A percentile compares a stretch with the other conserved stretches of the same genome.
These are phyloP conservation scores for Odontamblyopus rebecca DNA, from an alignment of 2,797 vertebrate genomes.

Conservation along the genomic window DNA sequence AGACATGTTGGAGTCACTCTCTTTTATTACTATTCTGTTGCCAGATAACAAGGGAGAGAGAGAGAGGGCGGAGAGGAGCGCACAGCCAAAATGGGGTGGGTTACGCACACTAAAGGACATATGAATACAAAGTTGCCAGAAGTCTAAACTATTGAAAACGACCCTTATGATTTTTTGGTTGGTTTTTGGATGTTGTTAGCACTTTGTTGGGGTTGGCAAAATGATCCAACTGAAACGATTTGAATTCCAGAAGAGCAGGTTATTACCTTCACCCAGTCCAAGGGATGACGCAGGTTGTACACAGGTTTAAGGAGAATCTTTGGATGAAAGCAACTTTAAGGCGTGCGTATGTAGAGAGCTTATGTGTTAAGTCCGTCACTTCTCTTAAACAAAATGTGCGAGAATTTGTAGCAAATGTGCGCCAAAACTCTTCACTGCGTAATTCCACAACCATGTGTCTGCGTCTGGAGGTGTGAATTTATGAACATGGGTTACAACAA, in stretches of 20 bases:
- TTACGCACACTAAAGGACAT: constrained; percentile 11
- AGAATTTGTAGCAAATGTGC: constrained; percentile 27
- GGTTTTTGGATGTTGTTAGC: constrained; percentile 3
- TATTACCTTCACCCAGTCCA: background rate
- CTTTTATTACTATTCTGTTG: constrained; percentile 85
- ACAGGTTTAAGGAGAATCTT: background rate
- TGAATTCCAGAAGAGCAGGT: constrained; percentile 3
- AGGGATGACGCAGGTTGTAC: background rate
- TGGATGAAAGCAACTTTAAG: background rate
- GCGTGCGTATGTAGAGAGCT: background rate
- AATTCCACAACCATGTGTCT: constrained; percentile 37
- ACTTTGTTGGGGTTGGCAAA: constrained; percentile 6
- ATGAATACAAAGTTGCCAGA: constrained; percentile 26
- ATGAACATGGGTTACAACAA: constrained; percentile 14
- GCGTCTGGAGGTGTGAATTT: constrained; percentile 25
- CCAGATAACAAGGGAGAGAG: constrained; percentile 74
- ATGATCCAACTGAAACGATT: background rate
- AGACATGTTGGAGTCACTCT: constrained; percentile 88
- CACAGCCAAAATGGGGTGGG: constrained; percentile 17
- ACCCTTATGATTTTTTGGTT: constrained; percentile 1
- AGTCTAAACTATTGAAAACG: constrained; percentile 15
- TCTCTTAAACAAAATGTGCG: background rate
- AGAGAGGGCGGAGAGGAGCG: constrained; percentile 9
- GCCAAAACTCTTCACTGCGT: constrained; percentile 28
- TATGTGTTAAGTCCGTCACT: background rate